Evolutionary conservation across 2,113 vertebrate species (phyloP), one percentile per base, ranked within the genome.

Genomic region (Dolichotis patagonum): DNA sequence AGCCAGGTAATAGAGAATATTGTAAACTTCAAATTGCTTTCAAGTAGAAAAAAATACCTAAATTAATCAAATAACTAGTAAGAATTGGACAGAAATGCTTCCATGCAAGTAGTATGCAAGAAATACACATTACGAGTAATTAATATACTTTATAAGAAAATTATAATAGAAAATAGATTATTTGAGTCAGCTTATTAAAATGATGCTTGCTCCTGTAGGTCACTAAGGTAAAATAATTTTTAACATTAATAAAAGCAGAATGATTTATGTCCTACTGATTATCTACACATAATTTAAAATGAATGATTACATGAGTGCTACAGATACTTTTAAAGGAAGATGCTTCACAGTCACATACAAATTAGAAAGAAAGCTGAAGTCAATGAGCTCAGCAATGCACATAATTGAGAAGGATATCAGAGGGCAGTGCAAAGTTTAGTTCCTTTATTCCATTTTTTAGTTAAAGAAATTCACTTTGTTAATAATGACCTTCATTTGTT

Each of bases 401-500:
- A 88, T 9, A 38, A 26, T 22, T 69, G 28, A 38, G 69, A 88
- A 7, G 35, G 5, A 24, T 69, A 69, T 38, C 17, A 38, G 14
- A 19, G 2, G 7, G 58, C 28, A 60, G 19, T 43, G 1, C 46
- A 85, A 14, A 78, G 54, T 32, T 91, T 22, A 43, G 24, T 43
- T 24, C 71, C n/a, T 43, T 75, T 75, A 26, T 75, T 75, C 22
- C 71, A 22, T 35, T 35, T 35, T 10, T 67, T 16, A 28, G 10
- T 14, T 67, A 35, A 67, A 30, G 63, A 3, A 32, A 16, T 16
- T 67, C 63, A 67, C 26, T 62, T 62, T 38, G 10, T n/a, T 58
- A 89, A 22, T 75, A 16, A 84, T 87, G 17, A 65, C 11, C 71
- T 78, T 96, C 71, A 96, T 67, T 91, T 83, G 2, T 88, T 92